Conservation (phyloP, 2,888 invertebrate species). For the Cheiracanthium punctorium region DNA sequence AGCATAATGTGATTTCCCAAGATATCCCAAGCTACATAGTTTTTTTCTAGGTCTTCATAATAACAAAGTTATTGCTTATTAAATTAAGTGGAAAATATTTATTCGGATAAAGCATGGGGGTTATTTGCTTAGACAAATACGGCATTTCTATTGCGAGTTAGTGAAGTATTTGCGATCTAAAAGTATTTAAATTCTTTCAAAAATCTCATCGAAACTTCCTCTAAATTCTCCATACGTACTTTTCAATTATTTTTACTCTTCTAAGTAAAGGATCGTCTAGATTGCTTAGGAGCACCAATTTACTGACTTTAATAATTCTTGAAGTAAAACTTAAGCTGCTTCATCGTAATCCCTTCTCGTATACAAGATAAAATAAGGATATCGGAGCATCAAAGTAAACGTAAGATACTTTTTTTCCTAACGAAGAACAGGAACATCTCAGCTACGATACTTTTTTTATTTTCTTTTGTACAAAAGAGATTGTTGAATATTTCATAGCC, state of each 20-base stretch:
- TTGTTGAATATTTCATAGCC: conserved; percentile 6
- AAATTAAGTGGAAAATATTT: too few relatives aligned
- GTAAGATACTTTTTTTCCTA: neutral
- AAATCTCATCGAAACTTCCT: too few relatives aligned
- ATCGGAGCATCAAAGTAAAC: conserved; percentile 4
- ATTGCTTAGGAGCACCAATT: neutral
- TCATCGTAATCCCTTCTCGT: conserved; percentile 3
- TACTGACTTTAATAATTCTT: neutral
- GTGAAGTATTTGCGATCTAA: too few relatives aligned
- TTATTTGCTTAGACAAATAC: too few relatives aligned
- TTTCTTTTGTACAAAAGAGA: neutral
- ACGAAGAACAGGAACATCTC: neutral
- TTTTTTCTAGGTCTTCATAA: too few relatives aligned
- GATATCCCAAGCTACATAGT: too few relatives aligned
- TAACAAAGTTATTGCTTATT: too few relatives aligned
- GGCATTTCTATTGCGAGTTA: too few relatives aligned
- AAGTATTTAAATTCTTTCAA: too few relatives aligned
- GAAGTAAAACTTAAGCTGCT: neutral
- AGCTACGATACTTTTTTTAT: neutral
- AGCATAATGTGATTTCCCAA: too few relatives aligned
- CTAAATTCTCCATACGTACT: too few relatives aligned
- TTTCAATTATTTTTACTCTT: neutral
- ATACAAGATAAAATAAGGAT: neutral
- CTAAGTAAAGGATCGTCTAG: neutral
- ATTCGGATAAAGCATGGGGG: too few relatives aligned